phyloP scores from a whole-genome alignment of 92 coral and sea anemone species.

The Actinernus sp. region DNA sequence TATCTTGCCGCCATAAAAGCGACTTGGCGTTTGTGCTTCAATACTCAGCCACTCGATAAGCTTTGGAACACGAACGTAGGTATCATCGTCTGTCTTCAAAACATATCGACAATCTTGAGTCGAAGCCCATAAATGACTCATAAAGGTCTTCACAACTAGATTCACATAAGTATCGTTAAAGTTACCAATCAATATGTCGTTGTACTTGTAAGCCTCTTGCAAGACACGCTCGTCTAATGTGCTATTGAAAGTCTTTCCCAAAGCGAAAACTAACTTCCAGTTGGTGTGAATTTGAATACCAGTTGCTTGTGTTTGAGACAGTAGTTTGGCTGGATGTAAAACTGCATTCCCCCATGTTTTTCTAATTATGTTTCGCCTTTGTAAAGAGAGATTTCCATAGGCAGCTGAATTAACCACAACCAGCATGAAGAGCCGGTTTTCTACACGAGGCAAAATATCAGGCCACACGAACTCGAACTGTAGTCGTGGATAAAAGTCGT shows the following conservation, averaged over 20 bases:
- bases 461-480: too few relatives aligned
- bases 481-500: too few relatives aligned
- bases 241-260: slow-evolving; percentile 14
- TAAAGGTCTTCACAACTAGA: slow-evolving; percentile 46
- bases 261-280: slow-evolving; percentile 25
- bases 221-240: background rate
- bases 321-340: background rate
- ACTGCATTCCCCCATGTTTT: slow-evolving; percentile 39
- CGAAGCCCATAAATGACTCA: slow-evolving; percentile 55
- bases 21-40: slow-evolving; percentile 1
- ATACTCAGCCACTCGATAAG: slow-evolving; percentile 35
- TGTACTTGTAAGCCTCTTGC: slow-evolving; percentile 27
- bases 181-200: slow-evolving; percentile 58
- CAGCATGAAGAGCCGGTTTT: too few relatives aligned
- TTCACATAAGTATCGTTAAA: slow-evolving; percentile 41
- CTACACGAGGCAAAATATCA: too few relatives aligned
- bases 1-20: slow-evolving; percentile 53
- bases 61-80: slow-evolving; percentile 48
- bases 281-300: too few relatives aligned
- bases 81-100: slow-evolving; percentile 62
- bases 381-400: too few relatives aligned
- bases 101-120: slow-evolving; percentile 12
- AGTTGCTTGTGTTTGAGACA: too few relatives aligned
- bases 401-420: too few relatives aligned
- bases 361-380: slow-evolving; percentile 25